phyloP scores from a whole-genome alignment of 1,140 invertebrate species.

The Brachystomella parvula region DNA sequence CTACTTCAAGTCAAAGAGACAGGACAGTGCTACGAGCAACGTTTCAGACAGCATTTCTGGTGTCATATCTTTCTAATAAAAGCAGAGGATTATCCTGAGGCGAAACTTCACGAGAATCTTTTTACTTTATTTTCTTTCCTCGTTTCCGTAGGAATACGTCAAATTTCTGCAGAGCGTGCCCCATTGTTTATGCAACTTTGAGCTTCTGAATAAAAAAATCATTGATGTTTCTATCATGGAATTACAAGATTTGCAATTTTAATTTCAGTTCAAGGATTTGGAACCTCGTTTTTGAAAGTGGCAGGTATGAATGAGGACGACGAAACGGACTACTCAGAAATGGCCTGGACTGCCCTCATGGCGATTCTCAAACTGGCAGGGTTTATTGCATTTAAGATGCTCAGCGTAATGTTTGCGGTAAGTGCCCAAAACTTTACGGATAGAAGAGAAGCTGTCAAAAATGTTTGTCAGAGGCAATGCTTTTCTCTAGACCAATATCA shows the following conservation, averaged over 20 bases:
- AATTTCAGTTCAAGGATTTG: neutral
- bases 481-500: too few species aligned
- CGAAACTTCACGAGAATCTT: neutral
- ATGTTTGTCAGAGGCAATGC: too few species aligned
- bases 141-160: neutral
- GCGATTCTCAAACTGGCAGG: neutral
- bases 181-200: too few species aligned
- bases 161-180: neutral
- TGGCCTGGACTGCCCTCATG: neutral
- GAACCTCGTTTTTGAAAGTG: neutral
- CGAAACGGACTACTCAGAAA: neutral
- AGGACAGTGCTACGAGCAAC: slow-evolving; percentile 3
- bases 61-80: neutral
- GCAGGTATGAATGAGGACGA: neutral
- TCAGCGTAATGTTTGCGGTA: neutral
- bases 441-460: too few species aligned
- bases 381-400: neutral
- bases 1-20: neutral
- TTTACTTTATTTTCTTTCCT: neutral
- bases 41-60: neutral
- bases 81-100: too few species aligned
- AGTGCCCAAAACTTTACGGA: too few species aligned
- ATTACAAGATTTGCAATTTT: neutral
- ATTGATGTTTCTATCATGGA: too few species aligned
- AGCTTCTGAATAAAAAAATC: too few species aligned